Evolutionary conservation across 2,888 invertebrate species (phyloP), one percentile per base, ranked within the genome.

Genomic region (Plagodis dolabraria): DNA sequence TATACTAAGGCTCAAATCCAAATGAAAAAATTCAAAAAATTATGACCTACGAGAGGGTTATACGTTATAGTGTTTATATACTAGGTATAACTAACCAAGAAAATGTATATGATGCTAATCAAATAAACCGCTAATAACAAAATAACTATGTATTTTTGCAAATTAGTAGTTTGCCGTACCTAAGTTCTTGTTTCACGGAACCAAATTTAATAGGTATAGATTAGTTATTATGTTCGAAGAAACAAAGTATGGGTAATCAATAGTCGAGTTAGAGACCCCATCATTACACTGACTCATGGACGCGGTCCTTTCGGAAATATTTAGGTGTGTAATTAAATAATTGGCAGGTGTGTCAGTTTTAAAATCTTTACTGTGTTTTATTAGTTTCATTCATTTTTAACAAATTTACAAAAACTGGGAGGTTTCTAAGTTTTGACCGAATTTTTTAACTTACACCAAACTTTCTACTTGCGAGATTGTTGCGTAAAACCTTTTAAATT

Each of bases 231-330:
- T 80, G 82, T 85, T 84, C 83, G 77, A 62, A 74, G 85, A 40
- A 87, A 83, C 68, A 68, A 68, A 69, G 74, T 71, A 43, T 36
- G 77, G 77, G 71, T 77, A 78, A 82, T 84, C 84, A 83, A 82
- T 83, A 80, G 82, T 69, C 68, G 75, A 57, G 61, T 80, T 78
- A 74, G 69, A 69, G 68, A 80, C 84, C 49, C 85, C 85, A 83
- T 86, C 70, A 87, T 87, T 87, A 87, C 72, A 64, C 35, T 65
- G 65, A 65, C 49, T 64, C 63, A 65, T 60, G 49, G 47, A 10
- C 38, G 34, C 12, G 56, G 54, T 42, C 46, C 46, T 46, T 51
- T 48, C 12, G 40, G 51, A 46, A 36, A 48, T 54, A 48, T 43
- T 9, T 40, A 33, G 38, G 12, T 47, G 5, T 33, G 43, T 42